Evolutionary conservation across 1,140 invertebrate genomes (phyloP).

Genomic region (Drosophila auraria): DNA sequence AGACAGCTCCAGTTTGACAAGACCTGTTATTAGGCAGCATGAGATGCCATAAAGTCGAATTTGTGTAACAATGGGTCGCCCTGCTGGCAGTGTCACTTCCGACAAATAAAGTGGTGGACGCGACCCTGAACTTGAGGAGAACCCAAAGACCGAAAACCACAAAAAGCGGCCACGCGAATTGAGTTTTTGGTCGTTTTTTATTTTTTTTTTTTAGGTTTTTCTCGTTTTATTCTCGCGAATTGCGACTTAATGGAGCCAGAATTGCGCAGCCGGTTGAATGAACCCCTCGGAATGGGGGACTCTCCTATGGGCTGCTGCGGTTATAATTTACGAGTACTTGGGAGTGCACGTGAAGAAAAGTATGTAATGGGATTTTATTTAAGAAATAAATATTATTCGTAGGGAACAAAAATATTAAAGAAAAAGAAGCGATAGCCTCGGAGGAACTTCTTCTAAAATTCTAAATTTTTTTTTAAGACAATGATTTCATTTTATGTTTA

Average conservation of each 20-base stretch:
- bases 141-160: constrained; percentile 20
- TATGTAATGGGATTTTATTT: neutral
- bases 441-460: neutral
- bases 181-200: neutral
- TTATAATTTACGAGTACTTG: constrained; percentile 1
- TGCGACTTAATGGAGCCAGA: constrained; percentile 34
- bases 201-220: constrained; percentile 15
- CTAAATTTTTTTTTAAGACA: neutral
- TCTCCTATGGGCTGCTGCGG: constrained; percentile 19
- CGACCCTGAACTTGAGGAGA: constrained; percentile 66
- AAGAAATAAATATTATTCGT: neutral
- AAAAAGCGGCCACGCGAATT: constrained; percentile 3
- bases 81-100: constrained; percentile 68
- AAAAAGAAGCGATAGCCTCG: neutral
- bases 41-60: constrained; percentile 61
- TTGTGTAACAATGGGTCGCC: constrained; percentile 75
- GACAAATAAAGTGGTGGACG: constrained; percentile 66
- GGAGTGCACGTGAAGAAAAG: neutral
- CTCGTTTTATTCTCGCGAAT: constrained; percentile 19
- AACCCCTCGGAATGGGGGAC: constrained; percentile 47
- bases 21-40: constrained; percentile 71
- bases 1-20: constrained; percentile 65
- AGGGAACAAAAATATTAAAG: neutral
- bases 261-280: constrained; percentile 62
- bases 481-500: neutral